A percentile compares a stretch with the other conserved stretches of the same genome.
Evolutionary conservation across 2,888 invertebrate genomes (phyloP).

Genomic region (Mamestra brassicae): DNA sequence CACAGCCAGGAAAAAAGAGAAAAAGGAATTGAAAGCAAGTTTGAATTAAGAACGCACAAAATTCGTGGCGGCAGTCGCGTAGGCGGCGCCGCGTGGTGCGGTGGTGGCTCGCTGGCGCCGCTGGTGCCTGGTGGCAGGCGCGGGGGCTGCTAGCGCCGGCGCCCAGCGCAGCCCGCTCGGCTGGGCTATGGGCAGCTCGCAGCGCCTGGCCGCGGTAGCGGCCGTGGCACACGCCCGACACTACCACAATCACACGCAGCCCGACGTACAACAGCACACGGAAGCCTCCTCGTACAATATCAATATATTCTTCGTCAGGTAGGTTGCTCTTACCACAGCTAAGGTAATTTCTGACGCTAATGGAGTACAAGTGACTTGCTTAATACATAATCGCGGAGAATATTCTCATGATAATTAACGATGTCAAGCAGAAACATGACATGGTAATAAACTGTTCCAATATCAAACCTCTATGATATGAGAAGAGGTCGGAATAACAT

Average conservation of each 20-base stretch:
- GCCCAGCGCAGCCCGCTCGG: constrained; percentile 89
- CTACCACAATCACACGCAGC: constrained; percentile 87
- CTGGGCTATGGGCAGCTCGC: constrained; percentile 93
- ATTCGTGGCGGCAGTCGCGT: constrained; percentile 78
- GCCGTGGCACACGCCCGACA: constrained; percentile 87
- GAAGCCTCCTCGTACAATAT: constrained; percentile 82
- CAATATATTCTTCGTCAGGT: constrained; percentile 94
- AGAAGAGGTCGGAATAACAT: constrained; percentile 25
- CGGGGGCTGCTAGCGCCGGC: constrained; percentile 80
- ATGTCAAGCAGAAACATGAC: constrained; percentile 15
- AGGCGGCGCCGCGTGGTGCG: constrained; percentile 79
- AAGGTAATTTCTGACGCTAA: constrained; percentile 11
- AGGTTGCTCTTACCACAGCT: constrained; percentile 20
- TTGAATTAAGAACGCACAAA: constrained; percentile 62
- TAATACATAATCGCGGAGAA: constrained; percentile 11
- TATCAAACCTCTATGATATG: constrained; percentile 20
- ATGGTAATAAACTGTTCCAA: constrained; percentile 18
- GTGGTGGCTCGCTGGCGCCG: constrained; percentile 85
- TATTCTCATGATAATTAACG: constrained; percentile 15
- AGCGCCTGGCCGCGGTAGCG: constrained; percentile 92
- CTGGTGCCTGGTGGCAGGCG: constrained; percentile 83
- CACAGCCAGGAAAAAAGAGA: constrained; percentile 51
- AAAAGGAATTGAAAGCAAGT: constrained; percentile 39
- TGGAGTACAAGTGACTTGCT: constrained; percentile 6
- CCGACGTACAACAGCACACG: constrained; percentile 77